phyloP scores from a whole-genome alignment of 1,140 invertebrate species.

The Streblospio benedicti region DNA sequence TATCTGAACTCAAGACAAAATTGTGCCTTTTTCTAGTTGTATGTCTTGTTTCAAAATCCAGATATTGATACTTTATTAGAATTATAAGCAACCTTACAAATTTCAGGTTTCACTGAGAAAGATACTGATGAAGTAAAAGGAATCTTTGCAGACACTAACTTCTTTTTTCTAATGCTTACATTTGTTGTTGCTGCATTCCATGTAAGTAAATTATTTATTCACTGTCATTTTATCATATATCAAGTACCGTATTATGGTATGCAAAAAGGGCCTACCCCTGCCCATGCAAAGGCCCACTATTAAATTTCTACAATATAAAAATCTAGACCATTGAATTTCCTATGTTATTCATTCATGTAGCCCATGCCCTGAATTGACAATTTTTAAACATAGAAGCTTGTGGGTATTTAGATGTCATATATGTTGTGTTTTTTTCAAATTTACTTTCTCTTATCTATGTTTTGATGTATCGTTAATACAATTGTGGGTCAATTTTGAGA shows the following conservation, averaged over 20 bases:
- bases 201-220: slow-evolving; percentile 56
- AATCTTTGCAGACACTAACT: slow-evolving; percentile 90
- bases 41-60: not conserved
- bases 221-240: not conserved
- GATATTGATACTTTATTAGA: not conserved
- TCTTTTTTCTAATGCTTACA: slow-evolving; percentile 85
- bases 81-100: not conserved
- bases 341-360: not conserved
- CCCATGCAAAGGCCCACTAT: not conserved
- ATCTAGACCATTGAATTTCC: not conserved
- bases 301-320: not conserved
- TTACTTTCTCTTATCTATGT: not conserved
- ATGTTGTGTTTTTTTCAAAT: not conserved
- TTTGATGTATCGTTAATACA: not conserved
- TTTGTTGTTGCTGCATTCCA: slow-evolving; percentile 84
- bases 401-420: not conserved
- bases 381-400: not conserved
- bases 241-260: not conserved
- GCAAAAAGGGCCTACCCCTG: not conserved
- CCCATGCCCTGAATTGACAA: not conserved
- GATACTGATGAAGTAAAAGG: slow-evolving; percentile 94
- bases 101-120: slow-evolving; percentile 75
- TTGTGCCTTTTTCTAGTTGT: not conserved
- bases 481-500: not conserved
- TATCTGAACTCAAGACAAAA: not conserved